Evolutionary conservation across 2,888 invertebrate species (phyloP), one percentile per base, ranked within the genome.

Genomic region (Branchellion lobata): DNA sequence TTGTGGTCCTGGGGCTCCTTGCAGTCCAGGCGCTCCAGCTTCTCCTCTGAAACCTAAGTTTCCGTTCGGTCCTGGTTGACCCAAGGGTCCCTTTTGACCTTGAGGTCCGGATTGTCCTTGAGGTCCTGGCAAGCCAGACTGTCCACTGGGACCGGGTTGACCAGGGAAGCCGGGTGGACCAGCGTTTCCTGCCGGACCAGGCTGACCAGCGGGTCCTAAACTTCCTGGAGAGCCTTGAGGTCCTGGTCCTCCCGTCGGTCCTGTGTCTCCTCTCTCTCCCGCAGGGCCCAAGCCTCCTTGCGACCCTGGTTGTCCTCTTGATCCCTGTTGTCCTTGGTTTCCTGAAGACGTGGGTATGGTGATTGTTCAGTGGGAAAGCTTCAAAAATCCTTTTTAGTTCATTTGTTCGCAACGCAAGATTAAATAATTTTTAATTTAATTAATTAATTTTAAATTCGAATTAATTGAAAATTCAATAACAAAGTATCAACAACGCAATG

Each of bases 241-340:
- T 61, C 81, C 81, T 3, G 69, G 73, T n/a, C n/a, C 21, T 31
- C 84, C 84, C 51, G 82, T 82, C 33, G 76, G 78, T 82, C 84
- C 84, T 71, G 80, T 80, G 27, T 21, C 65, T 14, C 83, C 84
- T 36, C 82, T 79, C 1, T 81, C 80, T 61, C 84, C 84, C 14
- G 81, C 76, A 47, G 81, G 80, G 31, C 84, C 82, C 34, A 74
- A 14, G 11, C 79, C 73, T 24, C 82, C 82, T n/a, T n/a, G 29
- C 31, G 80, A 80, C 36, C 82, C 82, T 27, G 51, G 36, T 47
- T 31, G 33, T 71, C 83, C 82, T 0, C 75, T n/a, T 40, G 78
- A 78, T 31, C 82, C 82, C 33, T 61, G 27, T 14, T 79, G 80
- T 29, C 82, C 82, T 74, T 57, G 21, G 5, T 5, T 5, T 24